These are phyloP conservation scores for Actinemys pallida DNA, from an alignment of 2,113 vertebrate genomes.

Conservation along the genomic window DNA sequence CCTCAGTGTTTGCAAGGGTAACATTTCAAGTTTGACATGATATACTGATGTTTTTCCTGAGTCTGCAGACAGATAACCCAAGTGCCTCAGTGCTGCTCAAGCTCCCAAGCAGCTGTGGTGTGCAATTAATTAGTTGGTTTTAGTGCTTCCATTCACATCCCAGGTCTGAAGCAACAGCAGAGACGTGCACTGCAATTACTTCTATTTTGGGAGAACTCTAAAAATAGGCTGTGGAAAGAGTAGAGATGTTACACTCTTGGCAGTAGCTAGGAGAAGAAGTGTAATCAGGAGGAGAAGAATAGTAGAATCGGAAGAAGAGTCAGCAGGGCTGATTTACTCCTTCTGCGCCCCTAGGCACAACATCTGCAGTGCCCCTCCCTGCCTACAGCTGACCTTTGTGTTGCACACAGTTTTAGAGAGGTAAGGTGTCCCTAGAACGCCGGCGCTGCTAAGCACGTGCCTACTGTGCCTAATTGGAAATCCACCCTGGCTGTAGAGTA, in stretches of 20 bases:
- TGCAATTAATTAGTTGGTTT: neutral
- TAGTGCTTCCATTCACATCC: neutral
- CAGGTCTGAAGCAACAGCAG: neutral
- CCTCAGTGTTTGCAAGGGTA: neutral
- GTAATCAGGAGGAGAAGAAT: neutral
- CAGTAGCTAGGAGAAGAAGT: neutral
- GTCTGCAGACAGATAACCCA: neutral
- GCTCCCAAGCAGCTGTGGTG: neutral
- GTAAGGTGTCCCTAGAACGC: too few species aligned
- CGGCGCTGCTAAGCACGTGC: too few species aligned
- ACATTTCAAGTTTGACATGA: neutral
- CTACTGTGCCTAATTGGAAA: too few species aligned
- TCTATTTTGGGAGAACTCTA: fast-evolving
- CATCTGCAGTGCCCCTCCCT: too few species aligned
- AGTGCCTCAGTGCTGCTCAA: neutral
- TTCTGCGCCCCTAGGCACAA: too few species aligned
- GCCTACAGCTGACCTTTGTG: too few species aligned
- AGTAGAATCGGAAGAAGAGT: neutral
- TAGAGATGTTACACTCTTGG: fast-evolving
- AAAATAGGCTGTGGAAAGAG: fast-evolving
- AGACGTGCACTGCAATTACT: neutral
- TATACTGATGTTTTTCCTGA: neutral
- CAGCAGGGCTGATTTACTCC: neutral
- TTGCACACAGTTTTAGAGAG: too few species aligned
- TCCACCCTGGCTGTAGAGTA: too few species aligned